Evolutionary conservation across 1,140 invertebrate genomes (phyloP), one percentile per base, ranked within the genome.

Genomic region (Brachionus asplanchnoidis): DNA sequence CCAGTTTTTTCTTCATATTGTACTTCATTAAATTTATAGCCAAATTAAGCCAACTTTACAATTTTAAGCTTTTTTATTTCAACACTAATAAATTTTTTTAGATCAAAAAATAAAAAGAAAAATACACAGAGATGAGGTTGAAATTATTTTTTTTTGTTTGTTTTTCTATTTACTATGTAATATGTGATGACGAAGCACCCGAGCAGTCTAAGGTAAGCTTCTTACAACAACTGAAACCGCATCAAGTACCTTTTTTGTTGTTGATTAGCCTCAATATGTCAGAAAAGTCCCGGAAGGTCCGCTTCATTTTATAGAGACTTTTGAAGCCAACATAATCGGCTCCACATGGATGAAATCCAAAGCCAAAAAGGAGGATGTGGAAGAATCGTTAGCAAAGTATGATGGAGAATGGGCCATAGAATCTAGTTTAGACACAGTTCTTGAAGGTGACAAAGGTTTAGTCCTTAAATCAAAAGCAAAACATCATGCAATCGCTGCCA

Each of bases 391-490:
- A 85, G 94, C 95, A 3, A 84, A 84, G 56, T 84, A 84, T 44
- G 84, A 84, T 17, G 93, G 93, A 86, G 87, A 91, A 87, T 95
- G 94, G 94, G 88, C 89, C 80, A 90, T 97, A n/a, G 95, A 97
- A 89, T 89, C 92, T 78, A 93, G 95, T 20, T 90, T 92, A 56
- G 92, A 93, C 87, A 93, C 93, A 87, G 92, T 93, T 2, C 91
- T 98, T 84, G 91, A 92, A 36, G 94, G 94, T 68, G 97, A 99
- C 89, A 89, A 93, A 86, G 96, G 95, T 66, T 90, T 99, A 75
- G 94, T 98, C 20, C 90, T 99, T 8, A 96, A 95, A 89, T 95
- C 95, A 0, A 96, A 97, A 91, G 97, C 97, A 7, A 95, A 96
- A 87, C 97, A 98, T 91, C 94, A 97, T 77, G 97, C 97, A 6